Base-by-base conservation (phyloP, 2,888 invertebrate species). In the Serripes groenlandicus region DNA sequence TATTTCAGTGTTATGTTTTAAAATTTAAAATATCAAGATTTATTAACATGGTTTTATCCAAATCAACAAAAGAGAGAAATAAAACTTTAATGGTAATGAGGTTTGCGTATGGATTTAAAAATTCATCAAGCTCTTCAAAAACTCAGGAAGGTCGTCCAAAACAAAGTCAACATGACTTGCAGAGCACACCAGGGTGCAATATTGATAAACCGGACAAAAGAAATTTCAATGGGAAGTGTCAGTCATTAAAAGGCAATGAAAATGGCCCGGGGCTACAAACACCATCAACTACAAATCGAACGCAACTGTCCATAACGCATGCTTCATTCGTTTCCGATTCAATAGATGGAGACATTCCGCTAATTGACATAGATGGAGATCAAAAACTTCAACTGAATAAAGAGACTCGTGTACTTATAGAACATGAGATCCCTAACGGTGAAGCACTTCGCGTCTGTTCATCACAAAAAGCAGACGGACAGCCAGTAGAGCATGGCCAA, bases 31-130 rank as follows among this genome's bases (percentile, higher is more conserved):
- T 21, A 1, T 3, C 49, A 49, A 49, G 7, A 5, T 21, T 15
- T 21, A 2, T 49, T 2, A 49, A 49, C 7, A 66, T 66, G 66
- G 66, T 66, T 15, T 26, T 66, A 23, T 66, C 66, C 23, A 66
- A 42, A 35, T n/a, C 66, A 66, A 23, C 66, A 15, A 35, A 34
- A 9, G 66, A 66, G n/a, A 37, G 42, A 26, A 66, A 66, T 42
- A 66, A 66, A 28, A 66, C 66, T 1, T 42, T 66, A 28, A 66
- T 66, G 66, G 66, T 66, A 26, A 7, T 66, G 0, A 37, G 28
- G 26, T 66, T 66, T 28, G 66, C 66, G 23, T 42, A 66, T 37
- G 66, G 66, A 37, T 42, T 66, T n/a, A 66, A 42, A 23, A 34
- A 66, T 26, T 23, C 42, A 26, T 42, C 37, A 9, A 66, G n/a